Conservation (phyloP, 2,888 invertebrate species). For the Thalpophila matura region DNA sequence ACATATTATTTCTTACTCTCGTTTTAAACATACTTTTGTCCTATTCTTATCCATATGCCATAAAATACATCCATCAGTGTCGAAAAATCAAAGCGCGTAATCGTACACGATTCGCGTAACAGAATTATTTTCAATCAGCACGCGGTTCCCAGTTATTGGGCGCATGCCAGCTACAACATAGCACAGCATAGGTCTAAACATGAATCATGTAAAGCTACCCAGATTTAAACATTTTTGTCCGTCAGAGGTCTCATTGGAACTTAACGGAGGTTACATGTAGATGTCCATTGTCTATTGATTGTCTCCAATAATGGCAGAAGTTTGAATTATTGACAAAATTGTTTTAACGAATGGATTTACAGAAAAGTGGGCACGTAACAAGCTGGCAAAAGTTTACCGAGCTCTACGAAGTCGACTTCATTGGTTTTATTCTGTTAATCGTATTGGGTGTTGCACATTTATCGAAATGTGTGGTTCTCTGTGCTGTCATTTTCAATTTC, state of each 20-base stretch:
- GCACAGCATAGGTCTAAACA: constrained; percentile 23
- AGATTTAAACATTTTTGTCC: not conserved
- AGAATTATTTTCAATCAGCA: constrained; percentile 61
- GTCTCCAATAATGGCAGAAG: not conserved
- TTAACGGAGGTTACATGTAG: not conserved
- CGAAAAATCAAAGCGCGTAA: constrained; percentile 34
- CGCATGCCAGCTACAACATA: constrained; percentile 48
- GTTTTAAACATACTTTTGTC: constrained; percentile 11
- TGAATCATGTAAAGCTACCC: constrained; percentile 26
- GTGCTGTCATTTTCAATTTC: not conserved
- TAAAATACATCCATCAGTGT: constrained; percentile 47
- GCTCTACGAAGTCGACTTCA: not conserved
- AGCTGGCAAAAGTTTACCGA: not conserved
- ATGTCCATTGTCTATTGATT: constrained; percentile 9
- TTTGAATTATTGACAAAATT: not conserved
- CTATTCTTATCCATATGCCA: constrained; percentile 26
- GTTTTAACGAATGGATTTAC: not conserved
- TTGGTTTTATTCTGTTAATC: not conserved
- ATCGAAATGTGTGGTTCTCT: not conserved
- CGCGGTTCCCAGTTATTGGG: constrained; percentile 50
- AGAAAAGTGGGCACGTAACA: not conserved
- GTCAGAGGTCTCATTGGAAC: constrained; percentile 1
- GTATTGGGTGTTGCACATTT: not conserved
- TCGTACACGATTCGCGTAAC: constrained; percentile 41
- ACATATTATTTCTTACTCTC: not conserved